These are phyloP conservation scores for Rhabditophanes sp. DNA, from an alignment of 2,888 invertebrate species.

Conservation along the genomic window DNA sequence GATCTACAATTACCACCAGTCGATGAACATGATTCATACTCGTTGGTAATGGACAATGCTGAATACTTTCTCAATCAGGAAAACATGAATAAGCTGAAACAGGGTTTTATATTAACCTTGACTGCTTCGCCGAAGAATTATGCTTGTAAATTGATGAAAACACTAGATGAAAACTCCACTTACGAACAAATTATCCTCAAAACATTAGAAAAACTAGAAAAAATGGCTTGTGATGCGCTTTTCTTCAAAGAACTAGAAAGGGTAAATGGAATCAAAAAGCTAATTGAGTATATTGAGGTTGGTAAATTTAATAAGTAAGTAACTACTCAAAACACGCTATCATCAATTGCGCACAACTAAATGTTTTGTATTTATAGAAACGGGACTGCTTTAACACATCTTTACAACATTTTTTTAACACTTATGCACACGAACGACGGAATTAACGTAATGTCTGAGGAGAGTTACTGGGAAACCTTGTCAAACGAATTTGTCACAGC, in stretches of 20 bases:
- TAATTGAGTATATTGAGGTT: constrained; percentile 10
- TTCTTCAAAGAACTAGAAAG: constrained; percentile 9
- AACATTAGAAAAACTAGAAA: constrained; percentile 7
- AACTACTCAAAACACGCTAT: not conserved
- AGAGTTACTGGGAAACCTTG: constrained; percentile 7
- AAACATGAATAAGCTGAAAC: constrained; percentile 11
- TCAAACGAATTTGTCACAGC: constrained; percentile 12
- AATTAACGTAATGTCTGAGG: not conserved
- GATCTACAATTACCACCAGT: constrained; percentile 3
- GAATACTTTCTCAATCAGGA: constrained; percentile 17
- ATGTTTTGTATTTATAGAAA: constrained; percentile 5
- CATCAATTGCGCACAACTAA: too few relatives aligned
- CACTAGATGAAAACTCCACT: constrained; percentile 11
- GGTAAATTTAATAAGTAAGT: constrained; percentile 11
- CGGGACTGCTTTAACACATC: constrained; percentile 3
- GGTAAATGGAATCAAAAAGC: constrained; percentile 7
- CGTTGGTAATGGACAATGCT: constrained; percentile 16
- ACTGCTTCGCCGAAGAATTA: constrained; percentile 23
- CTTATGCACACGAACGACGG: constrained; percentile 10
- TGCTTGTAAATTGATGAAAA: not conserved
- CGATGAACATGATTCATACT: constrained; percentile 7
- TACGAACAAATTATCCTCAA: constrained; percentile 11
- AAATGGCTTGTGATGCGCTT: constrained; percentile 11
- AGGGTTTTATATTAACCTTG: constrained; percentile 26
- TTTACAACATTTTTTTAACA: constrained; percentile 10